These are phyloP conservation scores for Pao palembangensis DNA, from an alignment of 2,113 vertebrate species.

Conservation along the genomic window DNA sequence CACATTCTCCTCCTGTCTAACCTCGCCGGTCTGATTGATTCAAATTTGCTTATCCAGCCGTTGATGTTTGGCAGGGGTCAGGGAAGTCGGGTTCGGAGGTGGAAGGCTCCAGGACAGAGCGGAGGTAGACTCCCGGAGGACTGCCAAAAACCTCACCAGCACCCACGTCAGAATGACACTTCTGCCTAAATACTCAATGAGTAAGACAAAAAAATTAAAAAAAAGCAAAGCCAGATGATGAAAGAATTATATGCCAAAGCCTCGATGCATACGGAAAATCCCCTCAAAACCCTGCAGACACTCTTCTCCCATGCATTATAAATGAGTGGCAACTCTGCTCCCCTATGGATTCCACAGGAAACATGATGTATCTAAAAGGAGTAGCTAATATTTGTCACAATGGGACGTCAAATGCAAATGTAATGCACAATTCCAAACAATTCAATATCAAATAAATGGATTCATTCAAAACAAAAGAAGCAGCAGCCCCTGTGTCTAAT, in stretches of 20 bases:
- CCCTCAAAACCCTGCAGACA: conserved; percentile 42
- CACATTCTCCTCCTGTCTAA: conserved; percentile 6
- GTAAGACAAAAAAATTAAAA: conserved; percentile 35
- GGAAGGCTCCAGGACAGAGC: conserved; percentile 34
- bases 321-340: conserved; percentile 54
- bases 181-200: conserved; percentile 51
- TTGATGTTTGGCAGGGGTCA: conserved; percentile 16
- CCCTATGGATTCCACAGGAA: conserved; percentile 50
- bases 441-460: conserved; percentile 37
- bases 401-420: conserved; percentile 36
- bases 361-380: conserved; percentile 34
- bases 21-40: conserved; percentile 17
- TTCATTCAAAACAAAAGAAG: conserved; percentile 45
- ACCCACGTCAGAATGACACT: conserved; percentile 54
- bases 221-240: conserved; percentile 40
- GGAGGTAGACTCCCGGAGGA: conserved; percentile 34
- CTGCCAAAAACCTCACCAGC: conserved; percentile 53
- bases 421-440: conserved; percentile 33
- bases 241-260: conserved; percentile 61
- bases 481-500: conserved; percentile 41
- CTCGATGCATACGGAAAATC: conserved; percentile 49
- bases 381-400: conserved; percentile 51
- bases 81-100: too few relatives aligned
- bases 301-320: conserved; percentile 55
- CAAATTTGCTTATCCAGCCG: conserved; percentile 32